Conservation (phyloP, 2,113 vertebrate species). For the Takifugu flavidus region DNA sequence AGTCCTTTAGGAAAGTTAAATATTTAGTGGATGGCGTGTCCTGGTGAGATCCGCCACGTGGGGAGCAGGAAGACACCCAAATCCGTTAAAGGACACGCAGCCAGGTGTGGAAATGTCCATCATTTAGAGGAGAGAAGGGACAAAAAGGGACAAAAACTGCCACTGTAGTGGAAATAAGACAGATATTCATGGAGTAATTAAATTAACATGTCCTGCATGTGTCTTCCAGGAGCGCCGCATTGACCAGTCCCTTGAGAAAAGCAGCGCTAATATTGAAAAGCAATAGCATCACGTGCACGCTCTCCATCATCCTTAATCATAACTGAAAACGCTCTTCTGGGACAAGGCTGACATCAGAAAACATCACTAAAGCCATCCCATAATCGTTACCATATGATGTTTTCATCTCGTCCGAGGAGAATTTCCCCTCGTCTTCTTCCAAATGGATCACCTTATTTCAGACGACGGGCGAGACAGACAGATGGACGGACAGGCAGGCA, state of each 20-base stretch:
- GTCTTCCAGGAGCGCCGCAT: slow-evolving; percentile 13
- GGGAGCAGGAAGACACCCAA: slow-evolving; percentile 40
- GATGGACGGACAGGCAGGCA: too few relatives aligned
- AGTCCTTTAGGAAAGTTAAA: slow-evolving; percentile 80
- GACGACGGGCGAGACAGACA: neutral
- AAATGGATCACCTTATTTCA: slow-evolving; percentile 26
- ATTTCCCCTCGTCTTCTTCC: neutral
- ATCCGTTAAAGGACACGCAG: slow-evolving; percentile 27
- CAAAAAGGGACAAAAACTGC: neutral
- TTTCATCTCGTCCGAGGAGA: slow-evolving; percentile 25
- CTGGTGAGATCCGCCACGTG: slow-evolving; percentile 49
- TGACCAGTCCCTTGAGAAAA: slow-evolving; percentile 33
- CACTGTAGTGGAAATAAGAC: neutral
- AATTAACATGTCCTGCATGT: slow-evolving; percentile 12
- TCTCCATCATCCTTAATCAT: slow-evolving; percentile 36
- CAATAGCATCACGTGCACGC: slow-evolving; percentile 34
- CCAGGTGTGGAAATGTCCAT: slow-evolving; percentile 23
- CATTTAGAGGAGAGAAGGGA: neutral
- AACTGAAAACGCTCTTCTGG: slow-evolving; percentile 38
- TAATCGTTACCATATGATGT: slow-evolving; percentile 33
- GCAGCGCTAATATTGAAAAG: slow-evolving; percentile 43
- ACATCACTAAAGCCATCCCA: slow-evolving; percentile 22
- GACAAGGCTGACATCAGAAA: slow-evolving; percentile 26
- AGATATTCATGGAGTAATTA: slow-evolving; percentile 8
- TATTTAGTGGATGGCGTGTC: slow-evolving; percentile 67